These are phyloP conservation scores for Campoplex capitator DNA, from an alignment of 2,888 invertebrate genomes.

Conservation along the genomic window DNA sequence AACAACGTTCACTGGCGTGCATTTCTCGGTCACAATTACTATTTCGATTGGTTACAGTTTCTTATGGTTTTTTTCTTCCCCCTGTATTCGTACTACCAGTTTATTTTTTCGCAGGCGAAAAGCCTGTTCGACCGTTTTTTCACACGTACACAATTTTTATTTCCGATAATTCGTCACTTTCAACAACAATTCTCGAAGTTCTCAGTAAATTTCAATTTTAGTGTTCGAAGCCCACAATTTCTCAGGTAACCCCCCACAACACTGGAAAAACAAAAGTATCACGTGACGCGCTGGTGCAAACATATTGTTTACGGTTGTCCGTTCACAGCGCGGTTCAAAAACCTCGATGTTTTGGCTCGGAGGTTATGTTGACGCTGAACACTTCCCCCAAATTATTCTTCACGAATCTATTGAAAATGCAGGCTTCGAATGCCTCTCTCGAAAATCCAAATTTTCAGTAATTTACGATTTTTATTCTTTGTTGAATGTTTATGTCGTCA, in stretches of 20 bases:
- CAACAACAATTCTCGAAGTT: neutral
- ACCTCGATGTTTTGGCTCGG: neutral
- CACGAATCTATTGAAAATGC: neutral
- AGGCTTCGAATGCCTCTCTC: neutral
- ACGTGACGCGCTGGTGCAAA: neutral
- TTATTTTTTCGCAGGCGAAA: neutral
- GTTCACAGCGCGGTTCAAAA: neutral
- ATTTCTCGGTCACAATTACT: neutral
- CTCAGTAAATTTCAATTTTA: neutral
- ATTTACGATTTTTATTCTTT: neutral
- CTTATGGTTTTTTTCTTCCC: neutral
- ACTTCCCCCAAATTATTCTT: neutral
- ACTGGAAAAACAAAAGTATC: neutral
- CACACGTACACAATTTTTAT: neutral
- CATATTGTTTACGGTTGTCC: neutral
- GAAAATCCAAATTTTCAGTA: neutral
- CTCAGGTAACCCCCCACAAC: neutral
- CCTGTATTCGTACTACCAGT: neutral
- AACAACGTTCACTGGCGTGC: neutral
- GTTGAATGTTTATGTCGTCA: neutral
- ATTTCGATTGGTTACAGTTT: neutral
- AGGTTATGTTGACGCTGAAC: conserved; percentile 3
- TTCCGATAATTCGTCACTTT: neutral
- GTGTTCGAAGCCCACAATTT: neutral
- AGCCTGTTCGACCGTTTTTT: neutral